Base-by-base conservation (phyloP, 1,140 invertebrate genomes). In the Aphelenchoides besseyi region DNA sequence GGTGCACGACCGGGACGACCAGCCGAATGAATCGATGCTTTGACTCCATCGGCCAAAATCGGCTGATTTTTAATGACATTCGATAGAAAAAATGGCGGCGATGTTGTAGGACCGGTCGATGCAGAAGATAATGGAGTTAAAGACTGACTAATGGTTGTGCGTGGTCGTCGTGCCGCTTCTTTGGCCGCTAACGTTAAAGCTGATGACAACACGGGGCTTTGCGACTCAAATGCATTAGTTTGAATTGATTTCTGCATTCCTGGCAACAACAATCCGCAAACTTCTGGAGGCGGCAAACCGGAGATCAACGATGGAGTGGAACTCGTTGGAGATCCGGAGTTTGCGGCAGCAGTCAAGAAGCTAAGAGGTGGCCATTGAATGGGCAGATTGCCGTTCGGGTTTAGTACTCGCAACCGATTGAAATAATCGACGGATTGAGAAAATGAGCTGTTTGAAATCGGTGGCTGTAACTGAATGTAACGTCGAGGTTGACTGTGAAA, bases 401-500 rank as follows among this genome's bases (percentile, higher is more conserved):
- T 61, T 36, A 61, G 18, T 36, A 29, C 59, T 36, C 36, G 63
- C 16, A 66, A 29, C 1, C 63, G 63, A 66, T 55, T 66, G 30
- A 32, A 66, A 53, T 37, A 66, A 2, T 66, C 63, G 1, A 66
- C 32, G 12, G 63, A 66, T 66, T 66, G 63, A 16, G 63, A 26
- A 16, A 66, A 36, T 18, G 63, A 16, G n/a, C 26, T 59, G 18
- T 5, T 59, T 59, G 55, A 8, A 23, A n/a, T n/a, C n/a, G 55
- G 18, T 23, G 55, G 18, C 55, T 5, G 55, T 8, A 59, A 59
- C 23, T 59, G 18, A 8, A 8, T 5, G 5, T 33, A 23, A 18
- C 55, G 26, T 59, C 5, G 55, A 28, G 23, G 12, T 59, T 5
- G 55, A 59, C 23, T 5, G 5, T 18, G 5, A 41, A 41, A 41